These are phyloP conservation scores for Scotopteryx bipunctaria DNA, from an alignment of 2,888 invertebrate species.

Conservation along the genomic window DNA sequence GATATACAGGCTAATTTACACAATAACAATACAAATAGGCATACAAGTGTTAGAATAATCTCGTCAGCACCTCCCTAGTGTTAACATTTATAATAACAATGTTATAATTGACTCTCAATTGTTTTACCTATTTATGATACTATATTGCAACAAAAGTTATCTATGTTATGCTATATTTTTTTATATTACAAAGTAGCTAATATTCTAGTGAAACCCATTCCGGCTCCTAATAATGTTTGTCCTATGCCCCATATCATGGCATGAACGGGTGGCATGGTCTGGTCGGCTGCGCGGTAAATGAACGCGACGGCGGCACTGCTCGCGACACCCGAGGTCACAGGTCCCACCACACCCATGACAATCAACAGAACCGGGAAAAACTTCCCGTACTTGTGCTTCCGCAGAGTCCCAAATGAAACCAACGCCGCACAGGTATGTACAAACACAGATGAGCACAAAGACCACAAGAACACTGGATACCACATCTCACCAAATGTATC, in stretches of 20 bases:
- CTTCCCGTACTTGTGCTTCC: constrained; percentile 97
- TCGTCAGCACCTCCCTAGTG: constrained; percentile 52
- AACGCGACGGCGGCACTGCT: constrained; percentile 97
- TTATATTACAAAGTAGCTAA: constrained; percentile 92
- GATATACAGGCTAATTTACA: constrained; percentile 34
- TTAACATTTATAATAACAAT: constrained; percentile 47
- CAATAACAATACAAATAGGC: constrained; percentile 33
- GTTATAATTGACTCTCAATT: constrained; percentile 62
- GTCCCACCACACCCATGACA: constrained; percentile 94
- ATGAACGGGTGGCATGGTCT: constrained; percentile 95
- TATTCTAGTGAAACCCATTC: constrained; percentile 96
- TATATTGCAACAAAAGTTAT: constrained; percentile 34
- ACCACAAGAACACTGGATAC: constrained; percentile 98
- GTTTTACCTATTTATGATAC: constrained; percentile 41
- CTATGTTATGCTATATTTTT: constrained; percentile 32
- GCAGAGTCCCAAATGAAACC: constrained; percentile 94
- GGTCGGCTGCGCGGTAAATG: constrained; percentile 94
- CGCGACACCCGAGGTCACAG: constrained; percentile 93
- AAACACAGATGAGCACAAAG: constrained; percentile 95
- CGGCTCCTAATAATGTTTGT: constrained; percentile 94
- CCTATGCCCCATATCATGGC: constrained; percentile 98
- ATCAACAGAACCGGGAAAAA: constrained; percentile 95
- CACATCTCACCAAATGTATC: constrained; percentile 95
- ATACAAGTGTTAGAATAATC: constrained; percentile 39
- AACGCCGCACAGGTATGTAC: constrained; percentile 95